These are phyloP conservation scores for Heterotis niloticus DNA, from an alignment of 2,113 vertebrate species.

Conservation along the genomic window DNA sequence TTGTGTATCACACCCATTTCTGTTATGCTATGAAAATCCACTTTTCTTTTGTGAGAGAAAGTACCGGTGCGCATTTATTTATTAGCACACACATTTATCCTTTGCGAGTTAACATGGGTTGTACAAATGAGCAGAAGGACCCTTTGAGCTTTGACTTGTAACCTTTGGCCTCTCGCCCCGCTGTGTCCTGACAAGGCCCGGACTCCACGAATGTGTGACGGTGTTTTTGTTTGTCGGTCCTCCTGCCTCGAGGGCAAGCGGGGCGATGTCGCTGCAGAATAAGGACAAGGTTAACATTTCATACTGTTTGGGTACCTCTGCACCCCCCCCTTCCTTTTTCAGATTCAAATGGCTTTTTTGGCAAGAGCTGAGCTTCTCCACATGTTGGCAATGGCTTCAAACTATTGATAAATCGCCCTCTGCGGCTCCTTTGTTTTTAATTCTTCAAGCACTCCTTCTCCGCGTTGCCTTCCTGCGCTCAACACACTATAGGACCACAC, in stretches of 20 bases:
- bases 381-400: background rate
- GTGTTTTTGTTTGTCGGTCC: background rate
- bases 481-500: background rate
- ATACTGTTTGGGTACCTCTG: conserved; percentile 35
- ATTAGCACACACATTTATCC: no score
- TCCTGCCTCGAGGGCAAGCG: conserved; percentile 6
- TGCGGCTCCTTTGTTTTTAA: background rate
- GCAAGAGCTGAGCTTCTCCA: conserved; percentile 2
- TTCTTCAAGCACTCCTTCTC: background rate
- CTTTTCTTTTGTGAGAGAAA: no score
- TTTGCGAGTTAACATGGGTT: no score
- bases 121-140: no score
- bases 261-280: background rate
- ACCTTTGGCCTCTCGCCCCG: no score
- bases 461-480: background rate
- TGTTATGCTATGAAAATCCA: no score
- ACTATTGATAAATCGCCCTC: background rate
- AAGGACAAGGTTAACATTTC: conserved; percentile 25
- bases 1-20: no score
- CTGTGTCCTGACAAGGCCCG: background rate
- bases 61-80: no score
- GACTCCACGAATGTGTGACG: background rate
- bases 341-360: conserved; percentile 27
- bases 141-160: no score
- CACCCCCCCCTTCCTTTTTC: conserved; percentile 24